Base-by-base conservation (phyloP, 2,113 vertebrate genomes). In the Pterocles burchelli region DNA sequence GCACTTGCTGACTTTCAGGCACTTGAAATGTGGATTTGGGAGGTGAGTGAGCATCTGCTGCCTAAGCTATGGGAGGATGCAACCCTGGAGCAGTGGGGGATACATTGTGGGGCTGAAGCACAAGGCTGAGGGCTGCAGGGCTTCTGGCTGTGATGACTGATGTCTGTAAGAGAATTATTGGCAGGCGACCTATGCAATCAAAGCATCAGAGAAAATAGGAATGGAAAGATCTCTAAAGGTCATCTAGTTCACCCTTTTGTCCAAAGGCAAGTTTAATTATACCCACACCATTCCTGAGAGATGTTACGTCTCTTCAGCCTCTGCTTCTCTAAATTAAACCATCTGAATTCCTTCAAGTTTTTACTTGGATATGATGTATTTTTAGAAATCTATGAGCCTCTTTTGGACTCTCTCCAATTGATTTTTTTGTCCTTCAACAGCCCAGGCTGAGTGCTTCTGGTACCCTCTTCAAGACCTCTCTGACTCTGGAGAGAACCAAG, bases 231-330 rank as follows among this genome's bases (percentile, higher is more conserved):
- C 73, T 95, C 68, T 67, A 72, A 84, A 96, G 86, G 89, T 93
- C 80, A 84, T 48, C 79, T 89, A 5, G 20, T 24, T 78, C 57
- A 74, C 18, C 29, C 68, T 89, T 86, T 71, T 90, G 83, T 93
- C 93, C 2, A 0, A 86, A 89, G 86, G 38, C 76, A 5, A 95
- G 94, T 89, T 94, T 97, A 97, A 93, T 97, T 93, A 95, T 81
- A 75, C 43, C 61, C 79, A n/a, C 3, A 3, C 45, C 4, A 5
- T 67, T 81, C 83, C 72, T 71, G 51, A 71, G 90, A 90, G 68
- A 89, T 36, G 24, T 86, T 74, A 52, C 65, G 46, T 81, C 51
- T 92, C 26, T 55, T 93, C 5, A 17, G 66, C 54, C 41, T 82
- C 63, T 95, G 82, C 54, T 36, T 89, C 63, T 83, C 83, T 74